Conservation (phyloP, 1,140 invertebrate species). For the Euglossa dilemma region DNA sequence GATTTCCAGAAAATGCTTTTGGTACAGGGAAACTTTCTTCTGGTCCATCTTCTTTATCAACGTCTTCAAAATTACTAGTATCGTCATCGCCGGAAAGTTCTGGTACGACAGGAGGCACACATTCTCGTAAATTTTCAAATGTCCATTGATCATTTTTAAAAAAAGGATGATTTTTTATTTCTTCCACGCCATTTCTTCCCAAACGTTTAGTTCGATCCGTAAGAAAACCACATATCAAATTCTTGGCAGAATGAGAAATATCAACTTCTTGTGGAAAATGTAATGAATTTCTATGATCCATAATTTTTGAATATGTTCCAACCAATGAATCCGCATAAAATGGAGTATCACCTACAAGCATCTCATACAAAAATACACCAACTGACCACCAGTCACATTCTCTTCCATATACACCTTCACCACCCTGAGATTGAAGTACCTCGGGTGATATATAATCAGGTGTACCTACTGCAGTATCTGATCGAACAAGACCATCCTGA, state of each 20-base stretch:
- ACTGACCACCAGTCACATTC: constrained; percentile 99
- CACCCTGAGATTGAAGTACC: constrained; percentile 98
- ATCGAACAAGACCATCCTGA: constrained; percentile 95
- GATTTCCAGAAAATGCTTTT: constrained; percentile 99
- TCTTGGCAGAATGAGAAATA: constrained; percentile 95
- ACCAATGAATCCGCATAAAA: constrained; percentile 99
- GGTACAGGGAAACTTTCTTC: constrained; percentile 97
- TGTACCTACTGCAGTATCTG: constrained; percentile 99
- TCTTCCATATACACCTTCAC: constrained; percentile 96
- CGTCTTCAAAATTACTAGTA: constrained; percentile 99
- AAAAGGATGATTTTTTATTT: constrained; percentile 97
- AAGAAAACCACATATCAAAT: constrained; percentile 95
- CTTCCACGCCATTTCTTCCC: constrained; percentile 96
- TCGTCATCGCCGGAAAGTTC: constrained; percentile 98
- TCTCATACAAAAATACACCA: constrained; percentile 99
- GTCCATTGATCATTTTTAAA: constrained; percentile 99
- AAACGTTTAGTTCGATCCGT: constrained; percentile 95
- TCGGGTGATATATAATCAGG: constrained; percentile 99
- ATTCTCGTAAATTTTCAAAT: constrained; percentile 96
- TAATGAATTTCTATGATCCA: constrained; percentile 98
- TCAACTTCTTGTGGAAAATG: constrained; percentile 97
- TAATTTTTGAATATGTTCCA: constrained; percentile 99
- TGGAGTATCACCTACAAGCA: constrained; percentile 99
- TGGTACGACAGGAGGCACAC: constrained; percentile 97
- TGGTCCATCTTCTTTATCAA: constrained; percentile 94